Percentiles rank a stretch among this genome's conserved stretches.
phyloP scores from a whole-genome alignment of 2,888 invertebrate genomes.

The Caenorhabditis parvicauda region DNA sequence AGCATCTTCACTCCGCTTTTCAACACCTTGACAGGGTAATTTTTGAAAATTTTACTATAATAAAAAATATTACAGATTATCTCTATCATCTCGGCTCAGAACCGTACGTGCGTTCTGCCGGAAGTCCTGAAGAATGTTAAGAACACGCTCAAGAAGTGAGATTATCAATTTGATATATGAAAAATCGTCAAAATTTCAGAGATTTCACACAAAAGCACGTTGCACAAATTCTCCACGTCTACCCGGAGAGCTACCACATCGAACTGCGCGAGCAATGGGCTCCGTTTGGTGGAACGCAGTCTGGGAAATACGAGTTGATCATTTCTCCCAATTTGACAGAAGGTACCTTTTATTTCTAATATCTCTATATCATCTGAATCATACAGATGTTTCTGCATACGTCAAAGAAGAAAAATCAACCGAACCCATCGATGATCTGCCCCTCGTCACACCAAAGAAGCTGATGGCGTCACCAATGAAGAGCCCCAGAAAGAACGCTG shows the following conservation, averaged over 20 bases:
- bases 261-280: slow-evolving; percentile 16
- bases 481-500: slow-evolving; percentile 13
- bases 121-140: slow-evolving; percentile 19
- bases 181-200: not conserved
- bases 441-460: slow-evolving; percentile 14
- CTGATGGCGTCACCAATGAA: slow-evolving; percentile 17
- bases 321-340: slow-evolving; percentile 16
- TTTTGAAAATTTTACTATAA: not conserved
- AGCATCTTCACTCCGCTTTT: slow-evolving; percentile 12
- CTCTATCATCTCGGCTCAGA: slow-evolving; percentile 9
- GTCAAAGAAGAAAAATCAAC: slow-evolving; percentile 1
- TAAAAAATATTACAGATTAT: slow-evolving; percentile 8
- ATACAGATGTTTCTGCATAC: slow-evolving; percentile 19
- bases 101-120: slow-evolving; percentile 6
- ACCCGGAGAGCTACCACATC: slow-evolving; percentile 18
- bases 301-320: slow-evolving; percentile 17
- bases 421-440: slow-evolving; percentile 5
- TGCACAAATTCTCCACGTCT: slow-evolving; percentile 23
- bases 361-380: not conserved
- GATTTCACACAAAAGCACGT: slow-evolving; percentile 14
- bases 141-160: slow-evolving; percentile 7
- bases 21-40: slow-evolving; percentile 14
- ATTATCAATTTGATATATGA: not conserved
- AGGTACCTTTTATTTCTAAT: slow-evolving; percentile 1
- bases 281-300: slow-evolving; percentile 9